Evolutionary conservation across 2,888 invertebrate species (phyloP).

Genomic region (Blera fallax): DNA sequence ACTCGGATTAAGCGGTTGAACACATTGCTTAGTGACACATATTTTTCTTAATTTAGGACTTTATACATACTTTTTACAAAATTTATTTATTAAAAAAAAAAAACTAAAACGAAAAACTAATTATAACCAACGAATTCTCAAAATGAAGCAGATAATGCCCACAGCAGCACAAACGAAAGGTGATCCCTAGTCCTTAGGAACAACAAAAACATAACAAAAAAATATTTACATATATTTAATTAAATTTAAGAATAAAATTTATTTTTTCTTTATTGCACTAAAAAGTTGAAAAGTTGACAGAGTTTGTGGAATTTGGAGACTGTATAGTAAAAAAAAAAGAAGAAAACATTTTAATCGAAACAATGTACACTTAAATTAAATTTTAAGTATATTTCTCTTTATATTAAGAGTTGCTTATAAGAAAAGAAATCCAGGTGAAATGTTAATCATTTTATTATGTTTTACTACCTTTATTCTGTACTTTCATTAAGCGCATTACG

Average conservation of each 20-base stretch:
- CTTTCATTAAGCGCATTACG: not conserved
- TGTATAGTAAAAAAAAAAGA: constrained; percentile 49
- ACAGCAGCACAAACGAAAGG: constrained; percentile 55
- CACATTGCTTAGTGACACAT: not conserved
- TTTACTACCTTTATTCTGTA: no score
- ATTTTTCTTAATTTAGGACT: constrained; percentile 15
- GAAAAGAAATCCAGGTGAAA: constrained; percentile 42
- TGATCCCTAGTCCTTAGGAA: constrained; percentile 72
- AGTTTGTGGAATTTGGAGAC: constrained; percentile 65
- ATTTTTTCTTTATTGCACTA: constrained; percentile 9
- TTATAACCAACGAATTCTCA: constrained; percentile 42
- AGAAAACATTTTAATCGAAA: constrained; percentile 15
- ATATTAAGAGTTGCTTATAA: not conserved
- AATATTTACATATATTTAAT: not conserved
- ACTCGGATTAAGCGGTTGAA: constrained; percentile 45
- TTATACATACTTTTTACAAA: constrained; percentile 28
- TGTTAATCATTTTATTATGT: constrained; percentile 7
- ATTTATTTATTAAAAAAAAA: constrained; percentile 57
- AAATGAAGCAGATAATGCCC: constrained; percentile 30
- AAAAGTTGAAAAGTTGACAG: constrained; percentile 2
- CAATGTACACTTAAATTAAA: not conserved
- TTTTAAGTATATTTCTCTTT: not conserved
- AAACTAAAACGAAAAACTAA: no score
- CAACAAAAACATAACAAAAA: constrained; percentile 1
- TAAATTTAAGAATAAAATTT: constrained; percentile 20